Evolutionary conservation across 2,797 vertebrate genomes (phyloP).

Genomic region (Tragopan temminckii): DNA sequence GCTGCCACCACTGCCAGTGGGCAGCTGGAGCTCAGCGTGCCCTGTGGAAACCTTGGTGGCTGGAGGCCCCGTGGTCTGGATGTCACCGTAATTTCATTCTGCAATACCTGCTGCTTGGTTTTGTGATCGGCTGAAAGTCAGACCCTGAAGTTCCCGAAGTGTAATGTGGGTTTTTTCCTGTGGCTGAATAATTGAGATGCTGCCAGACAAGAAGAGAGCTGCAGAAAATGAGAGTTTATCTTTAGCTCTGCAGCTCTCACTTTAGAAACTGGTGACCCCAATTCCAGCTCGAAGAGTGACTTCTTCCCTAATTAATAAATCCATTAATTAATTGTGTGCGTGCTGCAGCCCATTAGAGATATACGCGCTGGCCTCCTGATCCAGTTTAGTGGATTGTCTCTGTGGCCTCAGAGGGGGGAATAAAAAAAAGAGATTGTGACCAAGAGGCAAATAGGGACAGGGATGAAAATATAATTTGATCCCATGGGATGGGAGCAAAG

Average conservation of each 20-base stretch:
- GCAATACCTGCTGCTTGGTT: background rate
- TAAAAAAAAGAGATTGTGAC: background rate
- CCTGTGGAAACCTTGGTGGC: rapidly evolving
- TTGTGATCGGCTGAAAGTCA: rapidly evolving
- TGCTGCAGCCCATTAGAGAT: conserved; percentile 74
- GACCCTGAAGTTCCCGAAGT: background rate
- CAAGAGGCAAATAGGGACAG: background rate
- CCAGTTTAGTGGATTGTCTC: conserved; percentile 66
- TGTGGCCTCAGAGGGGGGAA: background rate
- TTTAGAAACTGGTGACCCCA: conserved; percentile 85
- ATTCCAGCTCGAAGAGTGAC: conserved; percentile 78
- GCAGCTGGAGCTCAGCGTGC: background rate
- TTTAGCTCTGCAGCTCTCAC: conserved; percentile 80
- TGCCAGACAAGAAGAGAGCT: conserved; percentile 67
- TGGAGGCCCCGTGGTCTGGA: rapidly evolving
- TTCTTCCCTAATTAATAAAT: conserved; percentile 84
- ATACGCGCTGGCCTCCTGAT: conserved; percentile 61
- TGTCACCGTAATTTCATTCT: background rate
- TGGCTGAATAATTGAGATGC: conserved; percentile 71
- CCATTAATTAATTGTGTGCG: conserved; percentile 82
- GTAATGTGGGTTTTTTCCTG: background rate
- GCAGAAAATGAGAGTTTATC: conserved; percentile 77
- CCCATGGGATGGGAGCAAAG: background rate
- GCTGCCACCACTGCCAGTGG: too few relatives aligned
- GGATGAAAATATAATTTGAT: background rate